Percentiles rank a stretch among this genome's conserved stretches.
phyloP scores from a whole-genome alignment of 2,113 vertebrate species.

The Esox niger region DNA sequence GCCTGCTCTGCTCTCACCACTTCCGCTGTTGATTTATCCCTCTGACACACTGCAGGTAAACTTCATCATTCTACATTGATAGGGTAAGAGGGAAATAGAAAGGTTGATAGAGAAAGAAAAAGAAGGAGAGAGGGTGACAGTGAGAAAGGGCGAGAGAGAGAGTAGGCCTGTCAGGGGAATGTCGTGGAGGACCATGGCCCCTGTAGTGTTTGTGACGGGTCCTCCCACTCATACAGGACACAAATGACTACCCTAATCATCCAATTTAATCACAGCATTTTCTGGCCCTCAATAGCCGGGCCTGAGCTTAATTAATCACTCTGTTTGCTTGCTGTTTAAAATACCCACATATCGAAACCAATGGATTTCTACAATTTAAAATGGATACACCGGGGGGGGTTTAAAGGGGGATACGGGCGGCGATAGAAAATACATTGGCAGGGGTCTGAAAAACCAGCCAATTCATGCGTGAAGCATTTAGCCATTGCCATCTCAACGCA shows the following conservation, averaged over 20 bases:
- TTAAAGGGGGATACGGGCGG: not conserved
- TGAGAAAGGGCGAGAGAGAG: not conserved
- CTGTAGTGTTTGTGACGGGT: slow-evolving; percentile 45
- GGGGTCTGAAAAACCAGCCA: slow-evolving; percentile 32
- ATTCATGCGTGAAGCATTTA: slow-evolving; percentile 61
- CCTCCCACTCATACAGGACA: slow-evolving; percentile 44
- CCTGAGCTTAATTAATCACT: slow-evolving; percentile 41
- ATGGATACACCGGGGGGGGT: not conserved
- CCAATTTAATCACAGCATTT: slow-evolving; percentile 60
- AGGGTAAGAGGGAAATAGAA: not conserved
- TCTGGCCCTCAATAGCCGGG: slow-evolving; percentile 45
- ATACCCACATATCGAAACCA: slow-evolving; percentile 61
- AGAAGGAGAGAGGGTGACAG: not conserved
- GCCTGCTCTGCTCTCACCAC: not conserved
- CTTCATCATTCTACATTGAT: too few species aligned
- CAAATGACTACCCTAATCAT: slow-evolving; percentile 60
- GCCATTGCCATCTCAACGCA: slow-evolving; percentile 60
- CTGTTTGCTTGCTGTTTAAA: slow-evolving; percentile 54
- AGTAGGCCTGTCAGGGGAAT: not conserved
- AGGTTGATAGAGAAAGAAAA: not conserved
- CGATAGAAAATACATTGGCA: slow-evolving; percentile 24
- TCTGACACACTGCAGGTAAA: too few species aligned
- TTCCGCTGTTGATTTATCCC: too few species aligned
- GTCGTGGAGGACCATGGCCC: slow-evolving; percentile 44
- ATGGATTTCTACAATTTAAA: slow-evolving; percentile 59